Base-by-base conservation (phyloP, 2,888 invertebrate genomes). In the Spodoptera exigua region DNA sequence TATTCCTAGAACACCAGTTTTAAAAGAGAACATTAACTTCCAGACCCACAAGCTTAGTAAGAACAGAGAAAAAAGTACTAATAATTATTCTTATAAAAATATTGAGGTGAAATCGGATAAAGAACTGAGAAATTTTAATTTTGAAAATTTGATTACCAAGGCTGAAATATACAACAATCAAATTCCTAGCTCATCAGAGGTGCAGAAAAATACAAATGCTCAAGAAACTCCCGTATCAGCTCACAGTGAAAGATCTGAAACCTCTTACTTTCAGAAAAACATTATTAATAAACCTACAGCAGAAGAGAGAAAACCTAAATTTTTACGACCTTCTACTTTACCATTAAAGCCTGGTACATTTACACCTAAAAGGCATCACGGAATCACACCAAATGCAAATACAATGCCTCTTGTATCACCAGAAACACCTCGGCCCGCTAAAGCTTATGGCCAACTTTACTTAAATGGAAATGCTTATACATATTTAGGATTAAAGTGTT, bases 391-490 rank as follows among this genome's bases (percentile, higher is more conserved):
- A 1, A 97, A 97, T 55, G 96, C 97, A 46, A 97, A 97, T 81
- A 97, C 97, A 49, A 95, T 97, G 90, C 96, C 97, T 10, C 91
- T 98, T 51, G 97, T 98, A 47, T 98, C 98, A 64, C 98, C 98
- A 0, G 98, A 98, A 89, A 98, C 98, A 0, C 98, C 98, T 10
- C 94, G 98, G 13, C 98, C 98, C 1, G 97, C 97, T 39, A 98
- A 98, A 86, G 97, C 97, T 32, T 98, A 98, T 83, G 97, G 97
- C 41, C 98, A 98, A 87, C 95, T 98, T 60, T 98, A 97, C 89
- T 93, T 98, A 62, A 98, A 98, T 85, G 98, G 98, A 35, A 98
- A 98, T 84, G 98, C 98, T 39, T 98, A 98, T 87, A 98, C 98
- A 44, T 98, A 98, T 89, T 92, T 98, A 80, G 98, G 98, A 0